Evolutionary conservation across 1,140 invertebrate genomes (phyloP), one percentile per base, ranked within the genome.

Genomic region (Dreissena polymorpha): DNA sequence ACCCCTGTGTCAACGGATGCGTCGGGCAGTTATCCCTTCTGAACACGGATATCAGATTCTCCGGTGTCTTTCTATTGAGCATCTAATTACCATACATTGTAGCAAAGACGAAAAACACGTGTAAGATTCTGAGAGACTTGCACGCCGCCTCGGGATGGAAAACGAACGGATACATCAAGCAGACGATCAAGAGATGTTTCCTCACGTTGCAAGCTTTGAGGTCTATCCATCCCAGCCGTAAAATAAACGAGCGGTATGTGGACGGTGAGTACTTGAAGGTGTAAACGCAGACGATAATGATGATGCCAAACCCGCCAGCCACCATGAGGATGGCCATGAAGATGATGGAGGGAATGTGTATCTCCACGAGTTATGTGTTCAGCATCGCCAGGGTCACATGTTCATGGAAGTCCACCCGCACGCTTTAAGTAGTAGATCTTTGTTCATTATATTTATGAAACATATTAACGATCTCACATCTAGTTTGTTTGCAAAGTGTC

Each of bases 291-390:
- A 86, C 64, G 10, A 89, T 86, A 13, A 87, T 51, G 0, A 70
- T 55, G 53, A 87, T 89, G 8, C 88, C 88, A 7, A 86, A n/a
- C 16, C 84, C 60, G 10, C 88, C 88, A 50, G 83, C n/a, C 0
- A 78, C 51, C 78, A 86, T 86, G 7, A 89, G 72, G 23, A 85
- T 51, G n/a, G 39, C n/a, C n/a, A n/a, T n/a, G n/a, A n/a, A n/a
- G 3, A 70, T 63, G 14, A 80, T 25, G 16, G 72, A 55, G 5
- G 72, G 78, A 50, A 80, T 60, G 50, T 80, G 78, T 8, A 80
- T 29, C 16, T 25, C 29, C 5, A 80, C 78, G 12, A 80, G 53
- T 10, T 18, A 21, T 16, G 55, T 25, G 21, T 80, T 80, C 64
- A 80, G 13, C 27, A 71, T 69, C 23, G 69, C 29, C n/a, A 80